Base-by-base conservation (phyloP, 2,797 vertebrate species). In the Bradypodion ventrale region DNA sequence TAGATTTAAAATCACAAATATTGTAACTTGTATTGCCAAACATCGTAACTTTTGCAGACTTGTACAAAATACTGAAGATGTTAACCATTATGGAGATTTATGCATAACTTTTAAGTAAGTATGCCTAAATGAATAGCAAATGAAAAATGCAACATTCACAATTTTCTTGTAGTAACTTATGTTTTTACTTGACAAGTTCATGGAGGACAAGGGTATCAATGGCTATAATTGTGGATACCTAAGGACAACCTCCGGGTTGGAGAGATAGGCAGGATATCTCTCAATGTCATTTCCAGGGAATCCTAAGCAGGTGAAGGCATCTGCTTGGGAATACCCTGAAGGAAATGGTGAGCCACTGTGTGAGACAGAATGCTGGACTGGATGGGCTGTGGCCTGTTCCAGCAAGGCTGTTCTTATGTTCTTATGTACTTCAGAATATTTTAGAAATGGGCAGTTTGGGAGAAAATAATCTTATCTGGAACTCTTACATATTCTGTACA, bases 391-490 rank as follows among this genome's bases (percentile, higher is more conserved):
- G n/a, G n/a, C n/a, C n/a, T n/a, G n/a, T n/a, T n/a, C n/a, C n/a
- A n/a, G n/a, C n/a, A n/a, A n/a, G n/a, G n/a, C n/a, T n/a, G n/a
- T n/a, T n/a, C n/a, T n/a, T n/a, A n/a, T n/a, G n/a, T n/a, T n/a
- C n/a, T n/a, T n/a, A n/a, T n/a, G n/a, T n/a, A n/a, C 27, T 78
- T 85, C 63, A 86, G 27, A 81, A 62, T 27, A n/a, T 56, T 5
- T 8, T 70, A 76, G 2, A 85, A 80, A 85, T 21, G 74, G 5
- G 0, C 69, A 56, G 78, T 62, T 8, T 4, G 1, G 70, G 82
- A 7, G 0, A 89, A 83, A 89, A 87, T 42, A 0, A 0, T 89
- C 6, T 8, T 6, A 62, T 7, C 62, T 83, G 49, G 32, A 1
- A 81, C 87, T 4, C 21, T 83, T 63, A 29, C 81, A 4, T 60